Conservation (phyloP, 2,113 vertebrate genomes). For the Campylorhamphus procurvoides region DNA sequence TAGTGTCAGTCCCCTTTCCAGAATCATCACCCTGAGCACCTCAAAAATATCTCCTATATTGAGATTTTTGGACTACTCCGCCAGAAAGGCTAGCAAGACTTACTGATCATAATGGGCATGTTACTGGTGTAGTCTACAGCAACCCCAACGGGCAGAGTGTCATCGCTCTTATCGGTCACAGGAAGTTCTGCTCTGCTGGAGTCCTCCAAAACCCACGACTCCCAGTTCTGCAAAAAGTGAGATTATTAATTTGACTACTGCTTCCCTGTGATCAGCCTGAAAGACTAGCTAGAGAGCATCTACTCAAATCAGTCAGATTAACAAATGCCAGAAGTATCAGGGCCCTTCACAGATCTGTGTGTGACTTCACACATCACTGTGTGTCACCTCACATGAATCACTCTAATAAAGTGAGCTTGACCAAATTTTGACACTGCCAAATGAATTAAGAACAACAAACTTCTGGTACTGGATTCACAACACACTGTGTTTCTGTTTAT, state of each 20-base stretch:
- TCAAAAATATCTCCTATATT: not conserved
- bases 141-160: constrained; percentile 91
- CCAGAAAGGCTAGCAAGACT: constrained; percentile 45
- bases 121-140: constrained; percentile 90
- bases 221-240: constrained; percentile 83
- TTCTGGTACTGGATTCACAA: not conserved
- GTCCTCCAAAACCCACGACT: constrained; percentile 92
- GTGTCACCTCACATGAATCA: not conserved
- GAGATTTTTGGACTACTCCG: not conserved
- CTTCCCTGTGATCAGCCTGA: not conserved
- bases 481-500: not conserved
- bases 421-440: not conserved
- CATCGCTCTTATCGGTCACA: constrained; percentile 87
- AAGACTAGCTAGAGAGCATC: not conserved
- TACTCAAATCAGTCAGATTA: not conserved
- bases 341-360: not conserved
- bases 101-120: constrained; percentile 85
- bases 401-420: not conserved
- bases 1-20: not conserved
- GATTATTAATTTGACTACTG: not conserved
- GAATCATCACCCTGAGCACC: not conserved
- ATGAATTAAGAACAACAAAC: rapidly evolving
- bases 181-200: constrained; percentile 92
- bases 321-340: not conserved
- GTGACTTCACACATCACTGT: not conserved